A percentile compares a stretch with the other conserved stretches of the same genome.
These are phyloP conservation scores for Copidosoma aretas DNA, from an alignment of 2,888 invertebrate species.

Conservation along the genomic window DNA sequence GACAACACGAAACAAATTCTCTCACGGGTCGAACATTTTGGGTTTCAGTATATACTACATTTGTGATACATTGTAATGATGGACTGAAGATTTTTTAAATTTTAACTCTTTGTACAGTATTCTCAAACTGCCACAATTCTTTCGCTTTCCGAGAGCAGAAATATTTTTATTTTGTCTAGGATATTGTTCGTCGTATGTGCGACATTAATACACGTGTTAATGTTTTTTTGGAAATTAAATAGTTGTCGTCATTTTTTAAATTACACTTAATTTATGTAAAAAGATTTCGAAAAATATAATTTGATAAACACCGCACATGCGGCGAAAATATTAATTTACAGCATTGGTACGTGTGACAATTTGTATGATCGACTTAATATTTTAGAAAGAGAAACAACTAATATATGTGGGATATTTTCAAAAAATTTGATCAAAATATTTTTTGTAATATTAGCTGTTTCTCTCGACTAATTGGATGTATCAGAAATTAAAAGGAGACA, in stretches of 20 bases:
- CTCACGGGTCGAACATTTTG: conserved; percentile 17
- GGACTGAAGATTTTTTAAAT: too few relatives aligned
- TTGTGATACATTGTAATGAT: too few relatives aligned
- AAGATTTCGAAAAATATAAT: too few relatives aligned
- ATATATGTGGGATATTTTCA: background rate
- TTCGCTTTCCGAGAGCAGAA: conserved; percentile 62
- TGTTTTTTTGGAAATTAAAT: background rate
- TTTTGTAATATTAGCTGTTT: background rate
- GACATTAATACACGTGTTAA: background rate
- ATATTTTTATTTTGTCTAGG: conserved; percentile 56
- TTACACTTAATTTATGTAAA: too few relatives aligned
- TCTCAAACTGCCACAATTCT: conserved; percentile 58
- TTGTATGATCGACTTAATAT: conserved; percentile 8
- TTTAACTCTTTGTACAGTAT: conserved; percentile 28
- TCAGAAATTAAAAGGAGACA: conserved; percentile 17
- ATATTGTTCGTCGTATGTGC: background rate
- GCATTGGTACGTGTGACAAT: conserved; percentile 13
- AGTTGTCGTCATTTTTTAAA: too few relatives aligned
- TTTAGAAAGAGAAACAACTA: background rate
- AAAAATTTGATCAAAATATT: background rate
- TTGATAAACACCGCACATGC: conserved; percentile 17
- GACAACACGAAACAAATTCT: conserved; percentile 54
- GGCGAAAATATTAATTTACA: conserved; percentile 24
- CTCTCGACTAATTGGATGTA: conserved; percentile 1
- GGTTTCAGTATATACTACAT: too few relatives aligned